Conservation (phyloP, 2,113 vertebrate species). For the Pelobates fuscus region DNA sequence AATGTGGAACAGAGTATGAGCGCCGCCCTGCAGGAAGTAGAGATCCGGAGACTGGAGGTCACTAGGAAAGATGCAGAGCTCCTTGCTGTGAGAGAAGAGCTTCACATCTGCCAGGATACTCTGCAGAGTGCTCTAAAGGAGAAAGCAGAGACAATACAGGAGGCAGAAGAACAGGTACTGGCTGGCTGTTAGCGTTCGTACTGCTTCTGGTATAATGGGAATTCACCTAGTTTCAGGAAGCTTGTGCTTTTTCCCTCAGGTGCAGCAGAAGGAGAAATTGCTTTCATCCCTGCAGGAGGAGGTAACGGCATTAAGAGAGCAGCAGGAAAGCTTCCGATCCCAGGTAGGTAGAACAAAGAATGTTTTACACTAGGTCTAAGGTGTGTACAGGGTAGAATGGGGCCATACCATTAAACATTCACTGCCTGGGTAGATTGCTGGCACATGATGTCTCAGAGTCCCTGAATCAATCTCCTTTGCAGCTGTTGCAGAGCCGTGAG, state of each 20-base stretch:
- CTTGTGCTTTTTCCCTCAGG: neutral
- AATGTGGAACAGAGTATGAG: conserved; percentile 44
- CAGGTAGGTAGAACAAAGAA: conserved; percentile 43
- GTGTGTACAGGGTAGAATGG: no score
- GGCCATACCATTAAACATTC: no score
- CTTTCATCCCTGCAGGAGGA: conserved; percentile 14
- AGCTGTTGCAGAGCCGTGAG: conserved; percentile 53
- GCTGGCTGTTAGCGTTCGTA: no score
- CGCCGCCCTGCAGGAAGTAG: conserved; percentile 24
- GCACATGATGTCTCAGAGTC: no score
- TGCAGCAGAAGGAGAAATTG: neutral
- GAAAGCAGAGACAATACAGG: conserved; percentile 42
- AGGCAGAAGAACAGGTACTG: conserved; percentile 49
- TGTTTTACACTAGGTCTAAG: neutral
- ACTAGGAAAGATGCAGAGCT: conserved; percentile 30
- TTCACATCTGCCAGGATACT: conserved; percentile 52
- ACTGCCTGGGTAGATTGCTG: no score
- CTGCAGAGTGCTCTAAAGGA: conserved; percentile 48
- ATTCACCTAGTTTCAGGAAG: neutral
- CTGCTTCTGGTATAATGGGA: neutral
- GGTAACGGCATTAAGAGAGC: conserved; percentile 35
- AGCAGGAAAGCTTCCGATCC: conserved; percentile 54
- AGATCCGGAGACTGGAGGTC: conserved; percentile 36
- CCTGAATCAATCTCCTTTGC: no score
- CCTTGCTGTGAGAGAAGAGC: conserved; percentile 31